These are phyloP conservation scores for Otis tarda DNA, from an alignment of 2,113 vertebrate genomes.

Conservation along the genomic window DNA sequence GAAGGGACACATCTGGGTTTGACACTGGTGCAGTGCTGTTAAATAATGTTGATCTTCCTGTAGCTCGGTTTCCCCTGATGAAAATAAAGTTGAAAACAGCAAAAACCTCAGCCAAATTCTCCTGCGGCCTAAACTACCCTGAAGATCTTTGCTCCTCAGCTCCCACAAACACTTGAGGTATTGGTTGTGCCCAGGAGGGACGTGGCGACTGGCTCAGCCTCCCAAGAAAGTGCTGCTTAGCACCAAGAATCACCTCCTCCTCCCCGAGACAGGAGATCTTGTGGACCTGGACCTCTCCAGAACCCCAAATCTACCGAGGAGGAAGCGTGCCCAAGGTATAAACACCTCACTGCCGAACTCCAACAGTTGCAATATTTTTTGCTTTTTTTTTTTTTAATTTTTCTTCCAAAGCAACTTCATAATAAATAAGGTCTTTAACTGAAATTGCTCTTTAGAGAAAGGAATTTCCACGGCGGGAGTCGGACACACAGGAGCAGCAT, in stretches of 20 bases:
- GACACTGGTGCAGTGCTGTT: not conserved
- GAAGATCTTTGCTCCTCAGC: not conserved
- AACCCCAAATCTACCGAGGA: rapidly evolving
- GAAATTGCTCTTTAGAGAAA: not conserved
- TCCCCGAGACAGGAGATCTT: rapidly evolving
- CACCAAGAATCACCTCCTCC: not conserved
- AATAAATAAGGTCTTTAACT: not conserved
- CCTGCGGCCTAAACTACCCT: not conserved
- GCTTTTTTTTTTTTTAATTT: too few species aligned
- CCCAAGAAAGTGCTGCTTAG: not conserved
- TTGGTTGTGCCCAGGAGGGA: not conserved
- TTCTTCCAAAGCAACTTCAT: not conserved
- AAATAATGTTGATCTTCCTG: not conserved
- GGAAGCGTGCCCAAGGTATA: not conserved
- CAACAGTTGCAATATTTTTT: not conserved
- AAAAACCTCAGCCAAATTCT: not conserved
- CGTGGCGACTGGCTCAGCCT: not conserved
- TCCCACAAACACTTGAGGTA: not conserved
- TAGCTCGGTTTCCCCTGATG: not conserved
- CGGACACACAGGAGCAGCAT: not conserved
- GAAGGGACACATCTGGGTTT: not conserved
- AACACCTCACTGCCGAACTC: not conserved
- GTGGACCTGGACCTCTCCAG: not conserved
- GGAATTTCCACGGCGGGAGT: not conserved
- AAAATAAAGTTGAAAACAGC: not conserved